These are phyloP conservation scores for Scomber colias DNA, from an alignment of 2,113 vertebrate species.

Conservation along the genomic window DNA sequence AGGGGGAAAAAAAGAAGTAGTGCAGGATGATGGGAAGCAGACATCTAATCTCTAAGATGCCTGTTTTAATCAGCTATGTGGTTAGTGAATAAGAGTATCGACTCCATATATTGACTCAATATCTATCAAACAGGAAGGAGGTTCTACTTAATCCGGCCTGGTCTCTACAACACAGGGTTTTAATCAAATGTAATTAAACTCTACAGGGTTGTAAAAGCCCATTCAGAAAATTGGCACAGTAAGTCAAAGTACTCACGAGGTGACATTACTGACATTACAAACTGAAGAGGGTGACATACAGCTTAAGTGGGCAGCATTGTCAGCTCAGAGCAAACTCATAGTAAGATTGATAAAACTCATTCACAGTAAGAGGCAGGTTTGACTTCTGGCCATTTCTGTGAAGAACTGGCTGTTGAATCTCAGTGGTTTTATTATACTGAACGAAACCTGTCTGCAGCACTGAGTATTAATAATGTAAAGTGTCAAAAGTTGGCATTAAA, in stretches of 20 bases:
- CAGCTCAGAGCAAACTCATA: background rate
- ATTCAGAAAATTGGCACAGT: too few relatives aligned
- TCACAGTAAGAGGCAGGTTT: background rate
- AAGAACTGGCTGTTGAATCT: background rate
- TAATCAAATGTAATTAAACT: slow-evolving; percentile 31
- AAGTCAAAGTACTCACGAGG: background rate
- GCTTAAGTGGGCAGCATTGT: background rate
- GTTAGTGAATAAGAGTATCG: slow-evolving; percentile 18
- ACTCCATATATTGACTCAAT: slow-evolving; percentile 36
- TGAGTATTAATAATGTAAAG: background rate
- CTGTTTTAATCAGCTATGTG: slow-evolving; percentile 36
- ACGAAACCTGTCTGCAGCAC: background rate
- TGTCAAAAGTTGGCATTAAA: too few relatives aligned
- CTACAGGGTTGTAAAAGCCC: background rate
- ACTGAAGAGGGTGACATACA: background rate
- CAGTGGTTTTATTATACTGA: background rate
- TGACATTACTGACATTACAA: background rate
- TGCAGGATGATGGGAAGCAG: slow-evolving; percentile 43
- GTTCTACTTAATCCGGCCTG: background rate
- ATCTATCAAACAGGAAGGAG: slow-evolving; percentile 20
- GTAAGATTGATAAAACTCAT: too few relatives aligned
- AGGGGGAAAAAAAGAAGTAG: background rate
- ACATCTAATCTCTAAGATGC: slow-evolving; percentile 17
- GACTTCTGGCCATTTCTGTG: background rate
- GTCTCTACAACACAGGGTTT: slow-evolving; percentile 9